Conservation (phyloP, 1,140 invertebrate species). For the Acromyrmex heyeri region DNA sequence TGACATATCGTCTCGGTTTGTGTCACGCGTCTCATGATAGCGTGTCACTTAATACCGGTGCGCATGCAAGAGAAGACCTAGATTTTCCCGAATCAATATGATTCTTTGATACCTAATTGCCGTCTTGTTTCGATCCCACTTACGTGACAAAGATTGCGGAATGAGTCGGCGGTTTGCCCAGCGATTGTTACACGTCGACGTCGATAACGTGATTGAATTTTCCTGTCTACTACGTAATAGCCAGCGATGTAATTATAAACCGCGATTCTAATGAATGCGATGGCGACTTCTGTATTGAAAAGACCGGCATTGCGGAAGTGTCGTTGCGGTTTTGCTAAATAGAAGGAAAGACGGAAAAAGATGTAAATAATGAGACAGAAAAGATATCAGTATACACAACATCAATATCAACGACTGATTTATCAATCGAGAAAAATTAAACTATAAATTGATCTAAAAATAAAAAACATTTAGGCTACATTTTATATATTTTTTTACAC, state of each 20-base stretch:
- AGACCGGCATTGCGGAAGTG: neutral
- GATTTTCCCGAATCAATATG: slow-evolving; percentile 42
- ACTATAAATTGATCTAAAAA: neutral
- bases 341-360: neutral
- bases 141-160: slow-evolving; percentile 48
- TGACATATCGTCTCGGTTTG: neutral
- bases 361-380: neutral
- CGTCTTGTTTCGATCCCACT: slow-evolving; percentile 45
- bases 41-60: slow-evolving; percentile 14
- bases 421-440: neutral
- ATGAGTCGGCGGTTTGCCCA: slow-evolving; percentile 53
- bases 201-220: slow-evolving; percentile 65
- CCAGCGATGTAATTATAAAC: slow-evolving; percentile 39
- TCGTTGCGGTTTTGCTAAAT: neutral
- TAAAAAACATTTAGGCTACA: neutral
- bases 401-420: neutral
- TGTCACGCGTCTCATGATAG: slow-evolving; percentile 16
- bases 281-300: slow-evolving; percentile 28
- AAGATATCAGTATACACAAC: neutral
- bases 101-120: slow-evolving; percentile 49
- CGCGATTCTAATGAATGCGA: slow-evolving; percentile 18
- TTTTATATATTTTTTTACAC: neutral
- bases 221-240: slow-evolving; percentile 56
- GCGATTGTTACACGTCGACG: slow-evolving; percentile 43
- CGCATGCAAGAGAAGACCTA: neutral